These are phyloP conservation scores for Sthenelais limicola DNA, from an alignment of 2,888 invertebrate species.

Conservation along the genomic window DNA sequence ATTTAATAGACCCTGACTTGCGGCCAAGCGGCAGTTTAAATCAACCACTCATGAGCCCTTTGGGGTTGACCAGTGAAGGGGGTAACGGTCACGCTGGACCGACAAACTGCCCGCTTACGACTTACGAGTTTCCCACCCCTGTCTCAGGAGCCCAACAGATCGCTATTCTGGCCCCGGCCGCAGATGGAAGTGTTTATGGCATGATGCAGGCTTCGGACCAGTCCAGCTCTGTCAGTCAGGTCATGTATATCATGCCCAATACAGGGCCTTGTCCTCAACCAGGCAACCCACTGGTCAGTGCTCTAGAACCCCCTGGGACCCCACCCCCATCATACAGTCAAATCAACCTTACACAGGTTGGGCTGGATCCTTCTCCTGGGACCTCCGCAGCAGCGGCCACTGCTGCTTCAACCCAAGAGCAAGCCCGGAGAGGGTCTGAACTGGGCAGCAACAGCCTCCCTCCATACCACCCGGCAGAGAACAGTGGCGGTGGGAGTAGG, in stretches of 20 bases:
- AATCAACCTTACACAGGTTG: constrained; percentile 27
- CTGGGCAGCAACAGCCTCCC: too few species aligned
- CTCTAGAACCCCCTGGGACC: constrained; percentile 28
- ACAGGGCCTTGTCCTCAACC: constrained; percentile 27
- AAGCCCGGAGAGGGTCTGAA: too few species aligned
- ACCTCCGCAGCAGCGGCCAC: too few species aligned
- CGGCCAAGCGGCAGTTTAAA: constrained; percentile 6
- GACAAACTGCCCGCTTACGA: constrained; percentile 8
- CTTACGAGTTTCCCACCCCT: constrained; percentile 11
- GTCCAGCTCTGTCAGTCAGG: constrained; percentile 31
- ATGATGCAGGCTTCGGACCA: constrained; percentile 37
- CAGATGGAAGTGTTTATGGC: constrained; percentile 9
- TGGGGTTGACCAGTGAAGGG: not conserved
- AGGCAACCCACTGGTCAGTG: not conserved
- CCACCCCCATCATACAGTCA: constrained; percentile 43
- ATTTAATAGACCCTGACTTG: constrained; percentile 26
- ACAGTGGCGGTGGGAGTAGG: too few species aligned
- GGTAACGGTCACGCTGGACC: not conserved
- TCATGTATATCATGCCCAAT: constrained; percentile 38
- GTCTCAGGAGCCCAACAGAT: constrained; percentile 30
- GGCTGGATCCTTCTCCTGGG: not conserved
- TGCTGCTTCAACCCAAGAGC: too few species aligned
- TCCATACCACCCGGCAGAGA: too few species aligned
- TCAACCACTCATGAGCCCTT: not conserved
- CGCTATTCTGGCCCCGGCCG: constrained; percentile 29